A percentile compares a stretch with the other conserved stretches of the same genome.
Evolutionary conservation across 2,888 invertebrate genomes (phyloP).

Genomic region (Yponomeuta evonymella): DNA sequence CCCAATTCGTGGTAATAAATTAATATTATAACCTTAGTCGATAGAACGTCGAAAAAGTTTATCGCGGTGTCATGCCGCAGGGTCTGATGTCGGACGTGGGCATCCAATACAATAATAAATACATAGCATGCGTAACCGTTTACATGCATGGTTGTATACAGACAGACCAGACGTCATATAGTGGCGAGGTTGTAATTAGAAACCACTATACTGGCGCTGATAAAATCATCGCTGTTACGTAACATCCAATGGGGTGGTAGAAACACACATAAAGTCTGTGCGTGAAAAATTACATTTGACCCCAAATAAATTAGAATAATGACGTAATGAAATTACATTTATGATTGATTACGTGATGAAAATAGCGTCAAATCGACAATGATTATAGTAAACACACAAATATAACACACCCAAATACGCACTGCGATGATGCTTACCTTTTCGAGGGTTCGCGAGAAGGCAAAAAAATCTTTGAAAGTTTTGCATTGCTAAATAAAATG

Average conservation of each 20-base stretch:
- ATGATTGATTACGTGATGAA: no score
- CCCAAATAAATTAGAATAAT: not conserved
- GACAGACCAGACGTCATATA: conserved; percentile 14
- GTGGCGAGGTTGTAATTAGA: conserved; percentile 20
- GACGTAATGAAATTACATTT: not conserved
- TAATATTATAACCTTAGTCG: no score
- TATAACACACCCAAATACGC: not conserved
- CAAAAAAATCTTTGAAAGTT: no score
- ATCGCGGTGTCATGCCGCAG: no score
- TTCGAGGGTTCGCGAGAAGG: no score
- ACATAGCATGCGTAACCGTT: conserved; percentile 1
- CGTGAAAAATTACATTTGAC: not conserved
- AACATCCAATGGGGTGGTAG: not conserved
- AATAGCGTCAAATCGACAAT: not conserved
- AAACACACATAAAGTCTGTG: no score
- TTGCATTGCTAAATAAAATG: no score
- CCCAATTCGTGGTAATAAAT: no score
- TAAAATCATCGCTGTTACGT: conserved; percentile 14
- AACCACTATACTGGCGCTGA: conserved; percentile 19
- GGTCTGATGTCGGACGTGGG: not conserved
- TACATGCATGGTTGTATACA: conserved; percentile 14
- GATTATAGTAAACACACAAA: not conserved
- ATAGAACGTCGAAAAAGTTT: no score
- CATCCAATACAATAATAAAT: not conserved
- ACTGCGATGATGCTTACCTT: not conserved